phyloP scores from a whole-genome alignment of 2,797 vertebrate species.

The Enteromius treurensis region DNA sequence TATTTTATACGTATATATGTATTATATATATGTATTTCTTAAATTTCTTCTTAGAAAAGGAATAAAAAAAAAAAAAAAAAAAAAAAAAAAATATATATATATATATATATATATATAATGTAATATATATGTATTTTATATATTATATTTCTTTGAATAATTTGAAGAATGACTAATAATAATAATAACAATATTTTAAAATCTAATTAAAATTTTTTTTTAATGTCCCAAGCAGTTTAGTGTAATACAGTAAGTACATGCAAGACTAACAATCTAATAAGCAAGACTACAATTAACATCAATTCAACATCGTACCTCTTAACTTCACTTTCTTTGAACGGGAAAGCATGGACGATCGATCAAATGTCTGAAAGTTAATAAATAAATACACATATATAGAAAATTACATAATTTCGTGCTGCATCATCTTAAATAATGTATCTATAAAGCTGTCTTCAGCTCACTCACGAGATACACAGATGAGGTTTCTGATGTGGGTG shows the following conservation, averaged over 20 bases:
- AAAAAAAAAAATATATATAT: too few relatives aligned
- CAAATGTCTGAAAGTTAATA: constrained; percentile 86
- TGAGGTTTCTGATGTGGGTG: constrained; percentile 80
- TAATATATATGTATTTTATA: too few relatives aligned
- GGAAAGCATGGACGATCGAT: constrained; percentile 92
- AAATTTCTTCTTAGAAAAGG: neutral
- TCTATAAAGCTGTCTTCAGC: neutral
- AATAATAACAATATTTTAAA: too few relatives aligned
- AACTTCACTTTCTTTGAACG: constrained; percentile 94
- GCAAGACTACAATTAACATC: constrained; percentile 4
- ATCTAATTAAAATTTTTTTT: neutral
- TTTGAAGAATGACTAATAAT: neutral
- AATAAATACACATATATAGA: constrained; percentile 8
- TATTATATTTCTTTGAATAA: too few relatives aligned
- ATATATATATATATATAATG: too few relatives aligned
- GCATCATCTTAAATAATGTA: neutral
- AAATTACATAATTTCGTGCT: neutral
- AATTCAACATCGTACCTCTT: constrained; percentile 81
- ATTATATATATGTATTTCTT: neutral
- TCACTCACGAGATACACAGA: constrained; percentile 81
- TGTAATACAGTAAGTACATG: neutral
- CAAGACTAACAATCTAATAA: neutral
- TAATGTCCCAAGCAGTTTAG: neutral
- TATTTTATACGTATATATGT: too few relatives aligned
- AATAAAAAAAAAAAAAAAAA: too few relatives aligned